A percentile compares a stretch with the other conserved stretches of the same genome.
phyloP scores from a whole-genome alignment of 2,888 invertebrate genomes.

The Unio pictorum region DNA sequence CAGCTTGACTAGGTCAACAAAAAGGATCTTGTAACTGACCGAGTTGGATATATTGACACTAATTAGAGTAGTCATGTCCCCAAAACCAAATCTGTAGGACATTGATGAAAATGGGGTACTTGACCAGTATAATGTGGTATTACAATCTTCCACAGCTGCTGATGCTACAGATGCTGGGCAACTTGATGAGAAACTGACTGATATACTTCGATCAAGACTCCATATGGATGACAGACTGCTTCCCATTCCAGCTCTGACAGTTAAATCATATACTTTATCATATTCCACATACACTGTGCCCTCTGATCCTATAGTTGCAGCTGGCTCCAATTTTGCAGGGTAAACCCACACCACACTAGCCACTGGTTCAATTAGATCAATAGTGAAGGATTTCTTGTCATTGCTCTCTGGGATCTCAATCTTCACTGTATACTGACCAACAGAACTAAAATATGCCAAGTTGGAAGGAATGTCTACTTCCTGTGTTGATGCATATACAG shows the following conservation, averaged over 20 bases:
- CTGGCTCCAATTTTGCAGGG: constrained; percentile 21
- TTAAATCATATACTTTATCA: constrained; percentile 26
- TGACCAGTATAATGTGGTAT: constrained; percentile 24
- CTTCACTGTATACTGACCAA: constrained; percentile 35
- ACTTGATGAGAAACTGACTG: constrained; percentile 12
- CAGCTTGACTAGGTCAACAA: no score
- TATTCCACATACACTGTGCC: constrained; percentile 40
- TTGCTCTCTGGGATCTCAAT: constrained; percentile 16
- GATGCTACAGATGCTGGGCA: constrained; percentile 28
- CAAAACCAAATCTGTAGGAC: constrained; percentile 6
- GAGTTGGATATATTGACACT: no score
- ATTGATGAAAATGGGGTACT: constrained; percentile 26
- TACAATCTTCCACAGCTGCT: constrained; percentile 15
- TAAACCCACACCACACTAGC: constrained; percentile 39
- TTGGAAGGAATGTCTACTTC: constrained; percentile 18
- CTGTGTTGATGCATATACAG: constrained; percentile 29
- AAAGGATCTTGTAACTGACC: no score
- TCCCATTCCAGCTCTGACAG: constrained; percentile 36
- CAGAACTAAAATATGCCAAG: constrained; percentile 25
- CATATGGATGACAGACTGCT: constrained; percentile 30
- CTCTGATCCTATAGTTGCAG: constrained; percentile 3
- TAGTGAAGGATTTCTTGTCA: constrained; percentile 15
- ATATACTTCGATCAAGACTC: constrained; percentile 18
- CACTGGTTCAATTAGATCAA: constrained; percentile 37
- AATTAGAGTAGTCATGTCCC: constrained; percentile 2